phyloP scores from a whole-genome alignment of 2,797 vertebrate genomes.

The Bradypodion ventrale region DNA sequence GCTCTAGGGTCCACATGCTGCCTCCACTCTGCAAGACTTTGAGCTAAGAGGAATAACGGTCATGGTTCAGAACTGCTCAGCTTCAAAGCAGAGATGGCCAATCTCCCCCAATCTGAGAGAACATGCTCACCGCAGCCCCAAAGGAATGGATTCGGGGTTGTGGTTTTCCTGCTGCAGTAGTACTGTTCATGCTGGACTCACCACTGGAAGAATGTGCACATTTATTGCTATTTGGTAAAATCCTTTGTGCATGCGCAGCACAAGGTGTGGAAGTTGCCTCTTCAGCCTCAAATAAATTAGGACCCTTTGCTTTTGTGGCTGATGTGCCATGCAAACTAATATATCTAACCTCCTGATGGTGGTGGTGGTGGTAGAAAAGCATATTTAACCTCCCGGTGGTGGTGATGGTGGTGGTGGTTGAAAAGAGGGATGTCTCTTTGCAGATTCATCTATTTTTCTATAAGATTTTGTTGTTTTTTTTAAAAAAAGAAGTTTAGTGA shows the following conservation, averaged over 20 bases:
- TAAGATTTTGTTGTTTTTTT: slow-evolving; percentile 62
- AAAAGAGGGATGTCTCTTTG: slow-evolving; percentile 68
- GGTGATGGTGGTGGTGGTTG: slow-evolving; percentile 14
- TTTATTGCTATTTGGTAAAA: neutral
- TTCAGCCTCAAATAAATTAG: neutral
- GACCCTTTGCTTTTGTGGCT: slow-evolving; percentile 27
- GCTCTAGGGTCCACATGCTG: neutral
- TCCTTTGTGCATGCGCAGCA: neutral
- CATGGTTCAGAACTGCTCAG: neutral
- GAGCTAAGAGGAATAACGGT: neutral
- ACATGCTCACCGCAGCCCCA: neutral
- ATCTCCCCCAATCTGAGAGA: neutral
- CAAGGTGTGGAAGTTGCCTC: neutral
- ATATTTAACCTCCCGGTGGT: slow-evolving; percentile 43
- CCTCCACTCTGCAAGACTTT: neutral
- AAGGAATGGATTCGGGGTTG: neutral
- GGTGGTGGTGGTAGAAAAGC: slow-evolving; percentile 53
- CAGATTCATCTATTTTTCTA: slow-evolving; percentile 75
- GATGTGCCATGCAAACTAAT: slow-evolving; percentile 30
- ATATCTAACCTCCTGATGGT: slow-evolving; percentile 42
- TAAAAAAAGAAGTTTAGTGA: slow-evolving; percentile 41
- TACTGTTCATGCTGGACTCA: neutral
- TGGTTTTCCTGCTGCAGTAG: neutral
- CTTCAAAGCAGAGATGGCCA: neutral
- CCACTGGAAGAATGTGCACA: neutral